Evolutionary conservation across 2,888 invertebrate genomes (phyloP).

Genomic region (Philhelius pedissequus): DNA sequence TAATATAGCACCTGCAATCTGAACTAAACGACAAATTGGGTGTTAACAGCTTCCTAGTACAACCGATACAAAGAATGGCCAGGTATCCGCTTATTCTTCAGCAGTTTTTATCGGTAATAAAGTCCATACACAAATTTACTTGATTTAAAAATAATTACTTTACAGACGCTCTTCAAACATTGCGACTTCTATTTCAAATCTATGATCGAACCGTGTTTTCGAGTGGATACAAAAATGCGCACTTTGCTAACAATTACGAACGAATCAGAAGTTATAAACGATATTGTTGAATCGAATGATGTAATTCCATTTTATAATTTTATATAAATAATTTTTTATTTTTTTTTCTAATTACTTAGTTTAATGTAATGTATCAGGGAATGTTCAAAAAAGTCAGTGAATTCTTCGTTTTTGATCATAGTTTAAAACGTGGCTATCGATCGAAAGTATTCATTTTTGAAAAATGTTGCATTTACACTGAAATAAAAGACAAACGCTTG

Average conservation of each 20-base stretch:
- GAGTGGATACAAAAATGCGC: slow-evolving; percentile 76
- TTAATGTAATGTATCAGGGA: slow-evolving; percentile 77
- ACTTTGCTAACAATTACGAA: slow-evolving; percentile 76
- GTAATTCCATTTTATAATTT: slow-evolving; percentile 65
- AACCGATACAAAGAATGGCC: slow-evolving; percentile 78
- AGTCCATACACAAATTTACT: background rate
- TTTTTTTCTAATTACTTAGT: slow-evolving; percentile 70
- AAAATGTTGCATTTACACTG: slow-evolving; percentile 78
- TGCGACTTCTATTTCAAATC: slow-evolving; percentile 76
- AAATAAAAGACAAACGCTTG: slow-evolving; percentile 76
- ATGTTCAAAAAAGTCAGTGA: slow-evolving; percentile 77
- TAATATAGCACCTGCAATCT: slow-evolving; percentile 74
- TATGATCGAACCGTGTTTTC: slow-evolving; percentile 77
- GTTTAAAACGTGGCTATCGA: slow-evolving; percentile 74
- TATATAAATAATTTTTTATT: background rate
- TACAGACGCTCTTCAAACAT: slow-evolving; percentile 76
- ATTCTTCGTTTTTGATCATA: slow-evolving; percentile 75
- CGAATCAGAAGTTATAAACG: slow-evolving; percentile 78
- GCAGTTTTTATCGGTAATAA: slow-evolving; percentile 75
- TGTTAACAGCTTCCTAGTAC: slow-evolving; percentile 78
- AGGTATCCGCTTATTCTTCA: slow-evolving; percentile 77
- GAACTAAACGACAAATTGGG: slow-evolving; percentile 78
- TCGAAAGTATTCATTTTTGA: slow-evolving; percentile 78
- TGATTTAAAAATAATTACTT: background rate
- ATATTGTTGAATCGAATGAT: slow-evolving; percentile 76